Evolutionary conservation across 2,888 invertebrate species (phyloP).

Genomic region (Augiades crinisus): DNA sequence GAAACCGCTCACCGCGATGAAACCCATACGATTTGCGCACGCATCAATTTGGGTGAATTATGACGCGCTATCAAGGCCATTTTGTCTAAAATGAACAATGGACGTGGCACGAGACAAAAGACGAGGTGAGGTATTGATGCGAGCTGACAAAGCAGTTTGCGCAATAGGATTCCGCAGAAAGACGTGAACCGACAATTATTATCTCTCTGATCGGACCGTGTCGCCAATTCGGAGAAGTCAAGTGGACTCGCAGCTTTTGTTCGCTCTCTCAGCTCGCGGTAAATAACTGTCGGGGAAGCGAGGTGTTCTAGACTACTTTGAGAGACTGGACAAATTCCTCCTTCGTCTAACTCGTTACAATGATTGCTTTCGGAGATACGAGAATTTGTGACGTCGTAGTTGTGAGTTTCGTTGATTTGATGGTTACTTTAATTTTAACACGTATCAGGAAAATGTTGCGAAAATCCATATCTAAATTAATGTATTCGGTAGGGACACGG

Average conservation of each 20-base stretch:
- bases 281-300: slow-evolving; percentile 18
- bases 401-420: not conserved
- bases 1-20: not conserved
- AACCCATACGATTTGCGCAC: slow-evolving; percentile 28
- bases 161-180: slow-evolving; percentile 78
- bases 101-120: slow-evolving; percentile 74
- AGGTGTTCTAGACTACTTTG: slow-evolving; percentile 13
- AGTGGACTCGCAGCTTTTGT: slow-evolving; percentile 44
- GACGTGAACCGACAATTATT: slow-evolving; percentile 78
- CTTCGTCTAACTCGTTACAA: slow-evolving; percentile 6
- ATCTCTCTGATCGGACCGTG: slow-evolving; percentile 71
- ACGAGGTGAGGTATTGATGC: slow-evolving; percentile 64
- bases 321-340: slow-evolving; percentile 17
- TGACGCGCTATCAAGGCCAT: slow-evolving; percentile 67
- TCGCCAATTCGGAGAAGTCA: slow-evolving; percentile 65
- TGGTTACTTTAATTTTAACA: too few relatives aligned
- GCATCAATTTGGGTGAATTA: slow-evolving; percentile 59
- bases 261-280: slow-evolving; percentile 34
- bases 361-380: slow-evolving; percentile 16
- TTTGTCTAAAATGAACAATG: slow-evolving; percentile 73
- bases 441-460: too few relatives aligned
- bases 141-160: slow-evolving; percentile 78
- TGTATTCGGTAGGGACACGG: too few relatives aligned
- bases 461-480: too few relatives aligned
- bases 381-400: slow-evolving; percentile 6